phyloP scores from a whole-genome alignment of 2,113 vertebrate genomes.

The Blennius ocellaris region DNA sequence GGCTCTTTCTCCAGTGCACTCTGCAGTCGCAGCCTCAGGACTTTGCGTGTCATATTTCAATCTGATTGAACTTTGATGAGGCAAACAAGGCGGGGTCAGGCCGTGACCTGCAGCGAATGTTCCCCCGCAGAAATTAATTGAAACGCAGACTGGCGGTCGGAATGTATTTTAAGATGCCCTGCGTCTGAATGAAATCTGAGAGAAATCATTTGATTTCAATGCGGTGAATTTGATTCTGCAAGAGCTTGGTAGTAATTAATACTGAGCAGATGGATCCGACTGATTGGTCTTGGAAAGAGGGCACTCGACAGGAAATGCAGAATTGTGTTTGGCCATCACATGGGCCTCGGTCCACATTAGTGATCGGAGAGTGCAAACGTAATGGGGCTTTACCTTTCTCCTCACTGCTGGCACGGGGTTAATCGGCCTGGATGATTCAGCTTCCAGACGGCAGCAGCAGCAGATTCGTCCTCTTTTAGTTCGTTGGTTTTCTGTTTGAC shows the following conservation, averaged over 20 bases:
- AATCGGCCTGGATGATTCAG: background rate
- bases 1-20: background rate
- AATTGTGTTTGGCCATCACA: background rate
- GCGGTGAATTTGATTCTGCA: background rate
- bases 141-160: background rate
- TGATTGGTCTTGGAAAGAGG: background rate
- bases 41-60: background rate
- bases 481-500: constrained; percentile 27
- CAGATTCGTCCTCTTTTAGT: background rate
- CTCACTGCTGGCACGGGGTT: background rate
- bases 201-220: background rate
- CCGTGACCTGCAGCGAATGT: background rate
- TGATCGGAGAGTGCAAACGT: background rate
- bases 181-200: background rate
- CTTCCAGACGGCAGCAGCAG: background rate
- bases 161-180: background rate
- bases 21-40: background rate
- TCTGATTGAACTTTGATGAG: background rate
- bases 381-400: background rate
- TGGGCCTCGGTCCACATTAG: background rate
- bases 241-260: background rate
- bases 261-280: background rate
- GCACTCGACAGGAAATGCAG: background rate
- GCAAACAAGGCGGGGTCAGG: background rate
- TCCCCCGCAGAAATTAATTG: background rate